A percentile compares a stretch with the other conserved stretches of the same genome.
Conservation (phyloP, 2,888 invertebrate species). For the Luperina nickerlii region DNA sequence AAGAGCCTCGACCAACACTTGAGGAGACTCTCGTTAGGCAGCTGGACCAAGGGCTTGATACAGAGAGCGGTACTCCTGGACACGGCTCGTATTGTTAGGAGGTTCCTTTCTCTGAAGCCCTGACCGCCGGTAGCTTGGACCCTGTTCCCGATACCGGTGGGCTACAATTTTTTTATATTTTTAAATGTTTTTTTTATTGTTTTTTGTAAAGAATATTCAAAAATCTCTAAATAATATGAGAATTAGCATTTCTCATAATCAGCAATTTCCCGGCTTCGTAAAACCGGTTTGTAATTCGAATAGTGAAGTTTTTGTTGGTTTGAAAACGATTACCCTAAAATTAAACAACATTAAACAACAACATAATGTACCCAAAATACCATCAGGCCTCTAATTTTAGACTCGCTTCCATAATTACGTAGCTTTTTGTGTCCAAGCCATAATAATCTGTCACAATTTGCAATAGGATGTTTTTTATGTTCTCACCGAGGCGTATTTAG, state of each 20-base stretch:
- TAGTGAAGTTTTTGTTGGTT: background rate
- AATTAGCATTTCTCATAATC: background rate
- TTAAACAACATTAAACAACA: background rate
- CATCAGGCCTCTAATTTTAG: slow-evolving; percentile 23
- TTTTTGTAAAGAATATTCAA: too few species aligned
- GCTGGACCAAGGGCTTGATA: too few species aligned
- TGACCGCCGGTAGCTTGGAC: too few species aligned
- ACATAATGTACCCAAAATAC: slow-evolving; percentile 15
- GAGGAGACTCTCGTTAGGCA: too few species aligned
- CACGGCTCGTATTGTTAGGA: too few species aligned
- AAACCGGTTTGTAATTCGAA: background rate
- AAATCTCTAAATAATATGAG: background rate
- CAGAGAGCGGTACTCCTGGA: too few species aligned
- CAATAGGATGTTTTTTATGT: slow-evolving; percentile 70
- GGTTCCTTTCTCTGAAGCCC: too few species aligned
- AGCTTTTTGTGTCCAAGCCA: slow-evolving; percentile 60
- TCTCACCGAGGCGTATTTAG: slow-evolving; percentile 72
- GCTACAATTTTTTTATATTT: too few species aligned
- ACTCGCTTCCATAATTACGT: slow-evolving; percentile 51
- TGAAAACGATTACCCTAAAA: background rate
- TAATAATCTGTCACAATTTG: slow-evolving; percentile 82
- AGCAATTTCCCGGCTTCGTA: background rate
- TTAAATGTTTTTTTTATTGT: too few species aligned
- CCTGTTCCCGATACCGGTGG: too few species aligned
- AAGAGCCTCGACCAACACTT: too few species aligned